Conservation (phyloP, 2,113 vertebrate species). For the Gallinago media region DNA sequence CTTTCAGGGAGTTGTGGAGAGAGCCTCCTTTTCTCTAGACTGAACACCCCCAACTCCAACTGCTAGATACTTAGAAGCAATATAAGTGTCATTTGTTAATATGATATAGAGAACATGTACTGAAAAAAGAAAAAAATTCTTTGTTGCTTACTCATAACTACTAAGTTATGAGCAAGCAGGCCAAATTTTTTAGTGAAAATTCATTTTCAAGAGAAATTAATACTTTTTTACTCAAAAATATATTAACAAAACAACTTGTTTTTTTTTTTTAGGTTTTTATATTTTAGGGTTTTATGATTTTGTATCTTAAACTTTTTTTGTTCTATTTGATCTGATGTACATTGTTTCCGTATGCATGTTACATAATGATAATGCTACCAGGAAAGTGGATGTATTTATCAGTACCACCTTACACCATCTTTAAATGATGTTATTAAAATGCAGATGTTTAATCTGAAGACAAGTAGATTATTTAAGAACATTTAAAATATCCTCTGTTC, state of each 20-base stretch:
- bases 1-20: no score
- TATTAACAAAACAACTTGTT: rapidly evolving
- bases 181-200: not conserved
- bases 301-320: not conserved
- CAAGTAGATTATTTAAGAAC: not conserved
- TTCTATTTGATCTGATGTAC: not conserved
- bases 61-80: no score
- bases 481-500: not conserved
- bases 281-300: no score
- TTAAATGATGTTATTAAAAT: not conserved
- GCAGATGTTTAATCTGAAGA: not conserved
- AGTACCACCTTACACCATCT: not conserved
- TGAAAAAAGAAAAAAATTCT: no score
- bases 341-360: not conserved
- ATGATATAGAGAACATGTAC: no score
- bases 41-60: no score
- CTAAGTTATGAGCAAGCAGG: not conserved
- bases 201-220: not conserved
- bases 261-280: not conserved
- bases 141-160: not conserved
- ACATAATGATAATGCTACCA: not conserved
- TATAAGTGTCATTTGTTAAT: no score
- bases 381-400: not conserved
- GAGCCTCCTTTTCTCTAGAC: no score
- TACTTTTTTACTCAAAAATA: not conserved